These are phyloP conservation scores for Puma concolor DNA, from an alignment of 2,113 vertebrate species.

Conservation along the genomic window DNA sequence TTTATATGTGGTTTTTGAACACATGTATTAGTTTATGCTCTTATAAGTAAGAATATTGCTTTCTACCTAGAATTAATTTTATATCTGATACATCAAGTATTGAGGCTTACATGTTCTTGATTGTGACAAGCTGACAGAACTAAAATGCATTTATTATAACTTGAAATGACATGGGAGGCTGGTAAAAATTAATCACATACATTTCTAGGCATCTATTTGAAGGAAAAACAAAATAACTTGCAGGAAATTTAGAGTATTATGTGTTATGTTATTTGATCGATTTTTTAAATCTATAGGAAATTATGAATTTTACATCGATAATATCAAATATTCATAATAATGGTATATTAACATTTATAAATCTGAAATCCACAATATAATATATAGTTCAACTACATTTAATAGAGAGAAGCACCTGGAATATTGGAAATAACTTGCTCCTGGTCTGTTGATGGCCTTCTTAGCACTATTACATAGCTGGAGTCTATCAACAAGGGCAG, in stretches of 20 bases:
- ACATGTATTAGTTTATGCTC: neutral
- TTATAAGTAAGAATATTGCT: neutral
- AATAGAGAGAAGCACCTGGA: neutral
- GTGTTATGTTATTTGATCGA: neutral
- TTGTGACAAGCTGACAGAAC: neutral
- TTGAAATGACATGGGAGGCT: neutral
- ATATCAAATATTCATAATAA: constrained; percentile 26
- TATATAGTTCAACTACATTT: neutral
- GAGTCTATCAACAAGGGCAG: neutral
- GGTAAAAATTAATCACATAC: neutral
- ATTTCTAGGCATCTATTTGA: neutral
- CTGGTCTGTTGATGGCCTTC: constrained; percentile 27
- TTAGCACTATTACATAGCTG: constrained; percentile 39
- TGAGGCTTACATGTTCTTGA: neutral
- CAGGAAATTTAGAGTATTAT: neutral
- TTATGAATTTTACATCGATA: neutral
- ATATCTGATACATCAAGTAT: neutral
- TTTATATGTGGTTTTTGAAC: neutral
- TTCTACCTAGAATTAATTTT: neutral
- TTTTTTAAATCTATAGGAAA: neutral
- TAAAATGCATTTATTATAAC: neutral
- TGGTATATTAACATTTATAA: constrained; percentile 13
- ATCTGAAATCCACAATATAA: constrained; percentile 37
- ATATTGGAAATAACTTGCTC: constrained; percentile 50
- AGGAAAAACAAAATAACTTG: neutral